Evolutionary conservation across 2,888 invertebrate genomes (phyloP).

Genomic region (Cloeon dipterum): DNA sequence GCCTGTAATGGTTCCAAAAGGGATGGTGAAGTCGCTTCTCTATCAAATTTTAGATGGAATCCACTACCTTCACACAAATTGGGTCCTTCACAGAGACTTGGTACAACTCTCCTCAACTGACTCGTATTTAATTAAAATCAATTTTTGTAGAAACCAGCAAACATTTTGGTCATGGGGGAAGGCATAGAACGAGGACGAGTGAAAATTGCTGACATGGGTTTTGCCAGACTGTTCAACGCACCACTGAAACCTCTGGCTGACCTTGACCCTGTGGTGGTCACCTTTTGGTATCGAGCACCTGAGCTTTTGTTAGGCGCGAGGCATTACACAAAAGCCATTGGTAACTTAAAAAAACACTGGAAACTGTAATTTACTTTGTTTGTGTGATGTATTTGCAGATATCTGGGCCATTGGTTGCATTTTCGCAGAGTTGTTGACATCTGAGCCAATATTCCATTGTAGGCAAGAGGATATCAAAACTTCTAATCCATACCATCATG

Average conservation of each 20-base stretch:
- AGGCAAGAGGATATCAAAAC: slow-evolving; percentile 99
- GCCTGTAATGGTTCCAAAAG: slow-evolving; percentile 84
- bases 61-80: slow-evolving; percentile 95
- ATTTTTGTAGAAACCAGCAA: slow-evolving; percentile 73
- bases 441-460: slow-evolving; percentile 98
- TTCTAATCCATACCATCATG: slow-evolving; percentile 97
- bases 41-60: slow-evolving; percentile 98
- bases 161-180: slow-evolving; percentile 98
- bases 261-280: slow-evolving; percentile 96
- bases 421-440: slow-evolving; percentile 94
- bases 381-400: slow-evolving; percentile 39
- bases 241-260: slow-evolving; percentile 94
- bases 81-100: slow-evolving; percentile 94
- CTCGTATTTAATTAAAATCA: slow-evolving; percentile 4
- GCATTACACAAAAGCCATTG: slow-evolving; percentile 95
- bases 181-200: slow-evolving; percentile 89
- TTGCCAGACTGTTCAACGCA: slow-evolving; percentile 91
- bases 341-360: slow-evolving; percentile 30
- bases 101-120: slow-evolving; percentile 22
- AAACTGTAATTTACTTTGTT: too few species aligned
- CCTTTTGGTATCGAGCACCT: slow-evolving; percentile 98
- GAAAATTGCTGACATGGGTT: slow-evolving; percentile 99
- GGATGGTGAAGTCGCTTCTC: slow-evolving; percentile 91
- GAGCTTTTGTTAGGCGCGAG: slow-evolving; percentile 83
- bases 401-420: slow-evolving; percentile 99